Base-by-base conservation (phyloP, 2,113 vertebrate genomes). In the Takifugu bimaculatus region DNA sequence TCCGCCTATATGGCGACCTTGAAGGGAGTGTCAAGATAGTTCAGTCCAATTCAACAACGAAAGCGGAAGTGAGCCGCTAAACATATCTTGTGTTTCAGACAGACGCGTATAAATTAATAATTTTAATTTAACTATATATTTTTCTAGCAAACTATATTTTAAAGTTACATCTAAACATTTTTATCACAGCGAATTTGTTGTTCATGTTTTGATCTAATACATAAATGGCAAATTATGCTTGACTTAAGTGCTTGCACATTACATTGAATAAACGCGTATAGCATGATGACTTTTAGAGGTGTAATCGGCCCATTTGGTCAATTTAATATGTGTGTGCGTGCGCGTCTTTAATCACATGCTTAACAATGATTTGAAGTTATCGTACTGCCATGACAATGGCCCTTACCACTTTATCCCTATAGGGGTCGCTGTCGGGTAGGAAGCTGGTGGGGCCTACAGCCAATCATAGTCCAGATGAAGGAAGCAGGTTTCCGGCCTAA, bases 401-500 rank as follows among this genome's bases (percentile, higher is more conserved):
- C 11, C 11, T 39, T 39, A 39, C 4, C 6, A 39, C 20, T 1
- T 2, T 63, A 60, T 9, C 49, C 53, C 68, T 26, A 2, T 20
- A 2, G 55, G 28, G n/a, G 71, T 53, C 65, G 68, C 55, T 63
- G 10, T 39, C 1, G 26, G 0, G 5, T 2, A 0, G 11, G 15
- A 63, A 54, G 12, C 26, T 26, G 14, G 12, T 15, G n/a, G 15
- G 1, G 20, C 10, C 10, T 66, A 7, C 62, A 77, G 55, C 88
- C 84, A 88, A 85, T 88, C 81, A 82, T 6, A 71, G 59, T n/a
- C 5, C 52, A 61, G 65, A 52, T 60, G 47, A 26, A 42, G 10
- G 49, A 72, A 45, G 27, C 7, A 14, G 60, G 59, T 43, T 85
- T 81, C 80, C 74, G 84, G 85, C 78, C 79, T 79, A 35, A 66